These are phyloP conservation scores for Sinocyclocheilus rhinocerous DNA, from an alignment of 2,113 vertebrate species.

Conservation along the genomic window DNA sequence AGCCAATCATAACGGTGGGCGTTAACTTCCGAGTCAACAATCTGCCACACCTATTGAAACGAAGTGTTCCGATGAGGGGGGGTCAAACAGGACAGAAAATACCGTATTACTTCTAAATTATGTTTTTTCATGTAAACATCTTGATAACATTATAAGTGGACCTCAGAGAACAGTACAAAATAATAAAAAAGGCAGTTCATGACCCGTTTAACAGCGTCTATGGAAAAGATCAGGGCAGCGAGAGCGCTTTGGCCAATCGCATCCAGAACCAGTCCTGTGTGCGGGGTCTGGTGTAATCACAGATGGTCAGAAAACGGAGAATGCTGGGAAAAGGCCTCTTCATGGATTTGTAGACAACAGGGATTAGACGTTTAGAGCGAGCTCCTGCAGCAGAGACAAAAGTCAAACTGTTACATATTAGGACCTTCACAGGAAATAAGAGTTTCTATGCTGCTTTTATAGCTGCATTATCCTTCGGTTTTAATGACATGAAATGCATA, in stretches of 20 bases:
- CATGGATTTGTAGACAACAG: conserved; percentile 91
- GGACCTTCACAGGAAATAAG: not conserved
- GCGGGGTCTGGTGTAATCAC: conserved; percentile 92
- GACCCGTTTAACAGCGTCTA: not conserved
- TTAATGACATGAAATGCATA: not conserved
- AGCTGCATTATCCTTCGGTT: not conserved
- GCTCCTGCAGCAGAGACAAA: conserved; percentile 76
- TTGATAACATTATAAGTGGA: no score
- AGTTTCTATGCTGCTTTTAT: not conserved
- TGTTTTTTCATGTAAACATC: no score
- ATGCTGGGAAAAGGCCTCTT: conserved; percentile 91
- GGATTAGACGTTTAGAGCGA: conserved; percentile 88
- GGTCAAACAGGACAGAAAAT: no score
- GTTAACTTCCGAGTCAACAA: no score
- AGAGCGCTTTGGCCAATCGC: conserved; percentile 88
- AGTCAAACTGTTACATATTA: not conserved
- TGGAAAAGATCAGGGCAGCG: conserved; percentile 71
- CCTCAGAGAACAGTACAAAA: no score
- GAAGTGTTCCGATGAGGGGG: no score
- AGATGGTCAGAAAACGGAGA: conserved; percentile 90
- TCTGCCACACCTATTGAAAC: no score
- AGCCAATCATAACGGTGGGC: no score
- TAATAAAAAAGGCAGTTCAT: no score
- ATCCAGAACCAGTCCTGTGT: conserved; percentile 94
- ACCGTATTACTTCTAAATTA: no score